Conservation (phyloP, 2,888 invertebrate species). For the Slavum lentiscoides region DNA sequence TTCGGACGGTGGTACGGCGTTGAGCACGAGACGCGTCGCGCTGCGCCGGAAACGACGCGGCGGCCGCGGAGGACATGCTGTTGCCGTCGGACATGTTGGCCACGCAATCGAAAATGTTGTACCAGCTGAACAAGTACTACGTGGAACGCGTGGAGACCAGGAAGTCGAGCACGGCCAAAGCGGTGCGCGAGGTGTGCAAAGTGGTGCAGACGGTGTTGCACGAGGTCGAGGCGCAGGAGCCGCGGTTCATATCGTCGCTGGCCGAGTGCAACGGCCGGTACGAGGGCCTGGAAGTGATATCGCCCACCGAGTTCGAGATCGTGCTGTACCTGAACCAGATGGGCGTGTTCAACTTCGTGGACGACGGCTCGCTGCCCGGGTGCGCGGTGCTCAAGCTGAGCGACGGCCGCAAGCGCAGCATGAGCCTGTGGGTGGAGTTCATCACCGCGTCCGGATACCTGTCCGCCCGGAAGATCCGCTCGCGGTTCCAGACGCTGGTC, state of each 20-base stretch:
- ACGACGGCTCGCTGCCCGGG: slow-evolving; percentile 79
- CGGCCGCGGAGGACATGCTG: slow-evolving; percentile 62
- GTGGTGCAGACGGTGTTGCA: slow-evolving; percentile 81
- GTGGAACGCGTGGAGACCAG: slow-evolving; percentile 75
- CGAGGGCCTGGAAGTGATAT: slow-evolving; percentile 78
- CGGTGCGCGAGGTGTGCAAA: slow-evolving; percentile 76
- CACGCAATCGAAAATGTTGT: slow-evolving; percentile 76
- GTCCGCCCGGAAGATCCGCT: slow-evolving; percentile 80
- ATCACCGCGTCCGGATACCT: slow-evolving; percentile 85
- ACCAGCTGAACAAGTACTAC: slow-evolving; percentile 80
- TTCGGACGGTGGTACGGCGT: background rate
- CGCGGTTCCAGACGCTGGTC: slow-evolving; percentile 77
- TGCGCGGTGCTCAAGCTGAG: slow-evolving; percentile 82
- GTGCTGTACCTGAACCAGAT: slow-evolving; percentile 84
- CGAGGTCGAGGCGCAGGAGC: slow-evolving; percentile 84
- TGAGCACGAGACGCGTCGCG: too few species aligned
- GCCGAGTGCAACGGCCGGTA: slow-evolving; percentile 75
- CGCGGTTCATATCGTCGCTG: slow-evolving; percentile 78
- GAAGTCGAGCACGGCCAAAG: slow-evolving; percentile 74
- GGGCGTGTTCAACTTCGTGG: slow-evolving; percentile 90
- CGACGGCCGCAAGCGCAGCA: slow-evolving; percentile 83
- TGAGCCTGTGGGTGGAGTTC: slow-evolving; percentile 89
- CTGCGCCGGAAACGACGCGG: background rate
- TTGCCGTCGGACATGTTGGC: slow-evolving; percentile 74
- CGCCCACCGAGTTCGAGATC: slow-evolving; percentile 80